Conservation (phyloP, 1,140 invertebrate species). For the Ectropis grisescens region DNA sequence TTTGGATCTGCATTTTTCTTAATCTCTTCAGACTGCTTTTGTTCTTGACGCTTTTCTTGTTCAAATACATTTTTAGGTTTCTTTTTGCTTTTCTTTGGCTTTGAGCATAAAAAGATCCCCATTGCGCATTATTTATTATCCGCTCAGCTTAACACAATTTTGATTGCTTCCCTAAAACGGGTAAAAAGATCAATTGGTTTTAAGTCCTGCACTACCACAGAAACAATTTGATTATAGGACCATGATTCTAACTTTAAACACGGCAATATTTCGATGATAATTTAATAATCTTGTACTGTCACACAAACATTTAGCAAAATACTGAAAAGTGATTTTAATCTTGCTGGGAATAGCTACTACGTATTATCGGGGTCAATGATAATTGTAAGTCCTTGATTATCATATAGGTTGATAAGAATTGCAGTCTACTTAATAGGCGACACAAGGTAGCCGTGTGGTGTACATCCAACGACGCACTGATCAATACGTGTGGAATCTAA, state of each 20-base stretch:
- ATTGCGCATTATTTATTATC: no score
- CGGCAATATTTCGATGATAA: no score
- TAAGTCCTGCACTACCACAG: no score
- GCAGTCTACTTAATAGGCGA: slow-evolving; percentile 22
- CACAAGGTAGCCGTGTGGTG: slow-evolving; percentile 3
- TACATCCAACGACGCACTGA: no score
- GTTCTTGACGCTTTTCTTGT: slow-evolving; percentile 45
- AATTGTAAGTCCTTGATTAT: slow-evolving; percentile 35
- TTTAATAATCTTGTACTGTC: not conserved
- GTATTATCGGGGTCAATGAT: slow-evolving; percentile 41
- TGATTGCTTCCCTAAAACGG: no score
- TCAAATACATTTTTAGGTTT: slow-evolving; percentile 61
- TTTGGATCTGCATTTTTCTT: slow-evolving; percentile 28
- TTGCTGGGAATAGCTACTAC: slow-evolving; percentile 18
- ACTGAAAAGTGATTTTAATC: slow-evolving; percentile 30
- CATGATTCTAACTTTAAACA: no score
- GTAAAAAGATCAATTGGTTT: no score
- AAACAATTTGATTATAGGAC: no score
- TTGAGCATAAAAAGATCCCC: no score
- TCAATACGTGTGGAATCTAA: no score
- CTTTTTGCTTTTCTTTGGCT: slow-evolving; percentile 46
- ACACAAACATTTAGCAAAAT: slow-evolving; percentile 12
- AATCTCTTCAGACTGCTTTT: slow-evolving; percentile 42
- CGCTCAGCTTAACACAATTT: slow-evolving; percentile 32
- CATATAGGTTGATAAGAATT: slow-evolving; percentile 26